Evolutionary conservation across 1,140 invertebrate species (phyloP).

Genomic region (Apis dorsata): DNA sequence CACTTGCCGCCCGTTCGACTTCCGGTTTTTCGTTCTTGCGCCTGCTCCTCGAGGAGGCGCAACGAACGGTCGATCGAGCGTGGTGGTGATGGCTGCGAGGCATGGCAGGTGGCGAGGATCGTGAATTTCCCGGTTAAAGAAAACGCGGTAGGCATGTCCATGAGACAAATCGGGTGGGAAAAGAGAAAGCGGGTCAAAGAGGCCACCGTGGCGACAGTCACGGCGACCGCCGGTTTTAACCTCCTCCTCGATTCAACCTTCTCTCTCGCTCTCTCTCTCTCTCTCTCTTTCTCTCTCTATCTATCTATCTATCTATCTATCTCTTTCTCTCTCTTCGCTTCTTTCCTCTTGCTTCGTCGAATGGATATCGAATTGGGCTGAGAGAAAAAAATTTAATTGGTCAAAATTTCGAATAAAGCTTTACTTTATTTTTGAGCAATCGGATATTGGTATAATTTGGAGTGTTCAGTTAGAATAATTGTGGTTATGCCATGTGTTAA

Average conservation of each 20-base stretch:
- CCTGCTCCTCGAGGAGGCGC: conserved; percentile 6
- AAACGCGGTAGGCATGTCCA: conserved; percentile 69
- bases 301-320: conserved; percentile 8
- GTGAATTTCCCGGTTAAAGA: conserved; percentile 75
- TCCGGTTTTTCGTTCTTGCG: conserved; percentile 45
- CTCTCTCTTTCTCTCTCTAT: conserved; percentile 19
- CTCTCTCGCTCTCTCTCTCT: conserved; percentile 33
- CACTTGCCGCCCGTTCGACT: conserved; percentile 21
- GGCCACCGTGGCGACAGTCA: conserved; percentile 69
- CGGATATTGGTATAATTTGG: too few species aligned
- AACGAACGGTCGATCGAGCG: background rate
- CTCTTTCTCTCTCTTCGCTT: conserved; percentile 3
- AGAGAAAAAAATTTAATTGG: too few species aligned
- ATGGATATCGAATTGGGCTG: too few species aligned
- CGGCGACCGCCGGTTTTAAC: conserved; percentile 52
- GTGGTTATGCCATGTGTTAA: too few species aligned
- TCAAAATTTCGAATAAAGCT: too few species aligned
- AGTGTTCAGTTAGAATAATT: too few species aligned
- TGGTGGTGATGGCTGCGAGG: too few species aligned
- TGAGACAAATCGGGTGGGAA: conserved; percentile 78
- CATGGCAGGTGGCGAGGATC: conserved; percentile 56
- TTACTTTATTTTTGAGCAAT: too few species aligned
- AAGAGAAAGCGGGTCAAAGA: conserved; percentile 80
- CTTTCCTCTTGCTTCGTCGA: too few species aligned
- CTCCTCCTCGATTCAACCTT: conserved; percentile 55